Conservation (phyloP, 2,113 vertebrate genomes). For the Brienomyrus brachyistius region DNA sequence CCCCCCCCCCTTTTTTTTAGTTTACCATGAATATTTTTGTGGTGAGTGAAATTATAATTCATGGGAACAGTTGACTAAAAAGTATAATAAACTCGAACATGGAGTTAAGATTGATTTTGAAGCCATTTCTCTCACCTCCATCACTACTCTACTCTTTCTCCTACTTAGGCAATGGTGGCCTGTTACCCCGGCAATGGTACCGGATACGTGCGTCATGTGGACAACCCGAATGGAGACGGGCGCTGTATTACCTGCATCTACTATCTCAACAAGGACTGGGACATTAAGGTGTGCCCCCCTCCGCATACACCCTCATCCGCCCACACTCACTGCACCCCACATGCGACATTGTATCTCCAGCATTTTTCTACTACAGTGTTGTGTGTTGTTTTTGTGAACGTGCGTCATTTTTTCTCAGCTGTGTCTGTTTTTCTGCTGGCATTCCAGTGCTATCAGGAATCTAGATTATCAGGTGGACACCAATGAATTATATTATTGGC, state of each 20-base stretch:
- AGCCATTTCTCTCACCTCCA: conserved; percentile 22
- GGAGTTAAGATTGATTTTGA: conserved; percentile 32
- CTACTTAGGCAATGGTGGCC: conserved; percentile 81
- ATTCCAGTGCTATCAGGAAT: background rate
- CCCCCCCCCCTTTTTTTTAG: background rate
- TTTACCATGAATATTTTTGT: background rate
- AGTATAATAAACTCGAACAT: background rate
- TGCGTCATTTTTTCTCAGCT: background rate
- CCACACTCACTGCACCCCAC: background rate
- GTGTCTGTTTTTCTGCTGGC: background rate
- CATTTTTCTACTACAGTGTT: background rate
- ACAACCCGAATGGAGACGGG: conserved; percentile 83
- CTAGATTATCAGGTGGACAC: background rate
- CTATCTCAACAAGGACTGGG: conserved; percentile 89
- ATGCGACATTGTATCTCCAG: background rate
- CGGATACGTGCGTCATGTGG: conserved; percentile 83
- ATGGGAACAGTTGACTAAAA: background rate
- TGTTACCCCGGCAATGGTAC: conserved; percentile 84
- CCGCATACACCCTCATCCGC: background rate
- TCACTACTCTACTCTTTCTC: conserved; percentile 22
- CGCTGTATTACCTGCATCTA: conserved; percentile 91
- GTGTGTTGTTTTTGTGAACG: background rate
- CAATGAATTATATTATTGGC: background rate
- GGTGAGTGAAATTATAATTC: background rate
- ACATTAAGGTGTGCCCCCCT: conserved; percentile 64